Evolutionary conservation across 2,888 invertebrate genomes (phyloP), one percentile per base, ranked within the genome.

Genomic region (Sphaerophoria taeniata): DNA sequence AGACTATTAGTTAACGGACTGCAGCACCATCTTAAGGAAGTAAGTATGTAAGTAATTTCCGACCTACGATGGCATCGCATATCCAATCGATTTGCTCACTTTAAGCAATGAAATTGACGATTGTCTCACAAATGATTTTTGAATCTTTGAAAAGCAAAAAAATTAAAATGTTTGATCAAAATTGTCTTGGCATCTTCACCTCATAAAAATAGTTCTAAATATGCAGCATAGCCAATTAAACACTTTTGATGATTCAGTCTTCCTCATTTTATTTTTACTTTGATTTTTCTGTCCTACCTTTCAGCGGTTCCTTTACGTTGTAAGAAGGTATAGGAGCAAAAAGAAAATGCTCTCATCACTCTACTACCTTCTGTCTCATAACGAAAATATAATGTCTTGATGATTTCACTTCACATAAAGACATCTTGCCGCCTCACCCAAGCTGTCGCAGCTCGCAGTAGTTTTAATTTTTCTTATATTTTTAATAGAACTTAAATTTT

Each of bases 361-460:
- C 45, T 65, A 6, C 58, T 39, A 33, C 43, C 16, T 39, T 16
- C 31, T 39, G 63, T 53, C 24, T 67, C 24, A 16, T 24, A 53
- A 43, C 9, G 9, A 43, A 43, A 43, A 31, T 24, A 72, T 67
- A 67, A 56, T 55, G 49, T 84, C 75, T 61, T 72, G 80, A 80
- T 84, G 84, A 84, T 84, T 84, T 84, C 80, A 84, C 80, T 80
- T 72, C 71, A 58, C 65, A 75, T 75, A 49, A 74, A 84, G 80
- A 80, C 67, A 72, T 53, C 36, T 36, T 55, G 67, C 67, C 74
- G 58, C 39, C 71, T 39, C 34, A 16, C 24, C 24, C 1, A 24
- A 24, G 24, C 24, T 39, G 47, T 61, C 63, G 12, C 36, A 9
- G 45, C 14, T 65, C 65, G 14, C 49, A 33, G 14, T 70, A 4